A percentile compares a stretch with the other conserved stretches of the same genome.
Conservation (phyloP, 2,888 invertebrate species). For the Nemotelus pantherinus region DNA sequence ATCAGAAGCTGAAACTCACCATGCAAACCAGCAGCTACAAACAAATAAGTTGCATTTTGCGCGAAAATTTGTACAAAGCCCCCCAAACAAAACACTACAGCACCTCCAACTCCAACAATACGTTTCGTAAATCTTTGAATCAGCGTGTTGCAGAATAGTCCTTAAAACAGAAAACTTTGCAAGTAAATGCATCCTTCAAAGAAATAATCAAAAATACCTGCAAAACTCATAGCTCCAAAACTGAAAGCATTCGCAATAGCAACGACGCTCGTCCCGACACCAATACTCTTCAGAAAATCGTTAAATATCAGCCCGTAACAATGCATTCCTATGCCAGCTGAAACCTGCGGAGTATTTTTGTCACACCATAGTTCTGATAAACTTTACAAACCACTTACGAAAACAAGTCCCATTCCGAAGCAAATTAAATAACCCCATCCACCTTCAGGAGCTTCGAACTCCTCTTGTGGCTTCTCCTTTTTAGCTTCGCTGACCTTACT, state of each 20-base stretch:
- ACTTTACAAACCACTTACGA: slow-evolving; percentile 69
- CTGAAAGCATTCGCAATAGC: slow-evolving; percentile 77
- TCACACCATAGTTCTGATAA: background rate
- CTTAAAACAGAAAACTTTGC: slow-evolving; percentile 63
- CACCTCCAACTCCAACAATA: slow-evolving; percentile 16
- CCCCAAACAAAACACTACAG: background rate
- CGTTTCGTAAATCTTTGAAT: slow-evolving; percentile 70
- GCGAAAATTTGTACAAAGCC: slow-evolving; percentile 14
- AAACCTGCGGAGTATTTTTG: background rate
- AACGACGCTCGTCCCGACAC: slow-evolving; percentile 75
- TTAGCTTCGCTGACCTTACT: background rate
- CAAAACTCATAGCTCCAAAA: slow-evolving; percentile 65
- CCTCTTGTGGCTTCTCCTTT: background rate
- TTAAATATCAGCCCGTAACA: slow-evolving; percentile 78
- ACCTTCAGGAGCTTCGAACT: slow-evolving; percentile 72
- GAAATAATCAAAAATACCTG: slow-evolving; percentile 56
- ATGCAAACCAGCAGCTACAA: slow-evolving; percentile 63
- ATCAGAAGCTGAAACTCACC: slow-evolving; percentile 59
- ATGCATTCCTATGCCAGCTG: slow-evolving; percentile 71
- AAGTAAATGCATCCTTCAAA: background rate
- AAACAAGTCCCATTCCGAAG: slow-evolving; percentile 76
- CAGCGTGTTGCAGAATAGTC: slow-evolving; percentile 74
- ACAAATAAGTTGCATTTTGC: background rate
- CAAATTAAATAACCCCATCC: slow-evolving; percentile 85
- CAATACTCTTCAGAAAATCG: slow-evolving; percentile 72